Conservation (phyloP, 2,888 invertebrate species). For the Acanthococcus lagerstroemiae region DNA sequence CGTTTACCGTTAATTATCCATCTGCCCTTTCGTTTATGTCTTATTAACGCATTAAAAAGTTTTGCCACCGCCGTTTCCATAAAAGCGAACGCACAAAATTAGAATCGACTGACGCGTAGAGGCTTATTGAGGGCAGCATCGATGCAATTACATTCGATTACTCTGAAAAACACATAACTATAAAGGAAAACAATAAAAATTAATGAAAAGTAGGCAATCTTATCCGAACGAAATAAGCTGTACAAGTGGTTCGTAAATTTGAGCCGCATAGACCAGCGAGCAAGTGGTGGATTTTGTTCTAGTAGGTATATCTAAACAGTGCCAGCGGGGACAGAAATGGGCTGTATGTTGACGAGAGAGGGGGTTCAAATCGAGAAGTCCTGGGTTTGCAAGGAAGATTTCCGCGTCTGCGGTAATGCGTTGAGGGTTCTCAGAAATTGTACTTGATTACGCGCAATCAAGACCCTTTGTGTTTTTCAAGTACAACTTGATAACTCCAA, state of each 20-base stretch:
- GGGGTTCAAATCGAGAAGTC: too few species aligned
- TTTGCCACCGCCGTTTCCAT: slow-evolving; percentile 1
- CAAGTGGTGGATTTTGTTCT: too few species aligned
- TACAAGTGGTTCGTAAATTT: slow-evolving; percentile 20
- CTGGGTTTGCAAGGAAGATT: too few species aligned
- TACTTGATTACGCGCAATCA: too few species aligned
- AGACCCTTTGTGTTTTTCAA: too few species aligned
- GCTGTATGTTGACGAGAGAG: too few species aligned
- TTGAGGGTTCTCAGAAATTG: too few species aligned
- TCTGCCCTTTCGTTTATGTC: slow-evolving; percentile 6
- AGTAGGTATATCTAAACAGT: too few species aligned
- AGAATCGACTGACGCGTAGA: slow-evolving; percentile 1
- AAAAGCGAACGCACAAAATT: slow-evolving; percentile 8
- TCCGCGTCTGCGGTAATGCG: too few species aligned
- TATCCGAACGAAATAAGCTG: slow-evolving; percentile 12
- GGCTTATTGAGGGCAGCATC: slow-evolving; percentile 22
- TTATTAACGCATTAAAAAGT: slow-evolving; percentile 12
- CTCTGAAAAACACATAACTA: slow-evolving; percentile 22
- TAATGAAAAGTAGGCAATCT: slow-evolving; percentile 26
- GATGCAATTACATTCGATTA: slow-evolving; percentile 29
- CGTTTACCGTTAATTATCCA: slow-evolving; percentile 9
- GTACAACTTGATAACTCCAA: too few species aligned
- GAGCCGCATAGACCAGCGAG: too few species aligned
- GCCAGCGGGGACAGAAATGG: too few species aligned
- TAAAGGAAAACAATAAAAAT: slow-evolving; percentile 30